A percentile compares a stretch with the other conserved stretches of the same genome.
These are phyloP conservation scores for Phymorhynchus buccinoides DNA, from an alignment of 1,140 invertebrate genomes.

Conservation along the genomic window DNA sequence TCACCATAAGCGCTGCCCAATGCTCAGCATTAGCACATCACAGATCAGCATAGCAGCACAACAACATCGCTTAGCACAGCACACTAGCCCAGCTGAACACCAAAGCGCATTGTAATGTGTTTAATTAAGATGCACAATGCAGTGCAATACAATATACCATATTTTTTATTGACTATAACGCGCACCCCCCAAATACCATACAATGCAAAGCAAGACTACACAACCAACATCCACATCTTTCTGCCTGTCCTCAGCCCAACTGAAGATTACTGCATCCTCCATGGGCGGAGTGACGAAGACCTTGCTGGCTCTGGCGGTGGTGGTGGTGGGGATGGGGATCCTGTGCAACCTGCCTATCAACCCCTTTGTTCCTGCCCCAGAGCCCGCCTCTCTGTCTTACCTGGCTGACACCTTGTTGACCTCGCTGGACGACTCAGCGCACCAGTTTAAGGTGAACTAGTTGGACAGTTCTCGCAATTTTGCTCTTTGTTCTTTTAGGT, in stretches of 20 bases:
- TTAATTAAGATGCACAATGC: too few relatives aligned
- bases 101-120: too few relatives aligned
- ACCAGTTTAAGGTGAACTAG: slow-evolving; percentile 50
- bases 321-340: slow-evolving; percentile 53
- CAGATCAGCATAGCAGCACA: too few relatives aligned
- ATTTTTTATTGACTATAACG: too few relatives aligned
- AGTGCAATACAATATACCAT: too few relatives aligned
- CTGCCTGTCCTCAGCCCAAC: not conserved
- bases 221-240: too few relatives aligned
- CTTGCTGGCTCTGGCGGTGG: slow-evolving; percentile 51
- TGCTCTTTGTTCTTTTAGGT: not conserved
- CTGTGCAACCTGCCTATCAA: slow-evolving; percentile 56
- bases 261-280: not conserved
- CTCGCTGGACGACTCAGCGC: slow-evolving; percentile 46
- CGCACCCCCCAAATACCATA: too few relatives aligned
- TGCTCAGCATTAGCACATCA: too few relatives aligned
- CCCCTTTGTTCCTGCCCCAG: slow-evolving; percentile 49
- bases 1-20: too few relatives aligned
- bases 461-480: not conserved
- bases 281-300: slow-evolving; percentile 21
- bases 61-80: too few relatives aligned
- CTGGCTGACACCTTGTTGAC: slow-evolving; percentile 51
- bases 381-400: slow-evolving; percentile 56
- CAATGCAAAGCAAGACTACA: too few relatives aligned
- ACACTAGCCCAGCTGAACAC: too few relatives aligned